These are phyloP conservation scores for Hyperoplus lanceolatus DNA, from an alignment of 2,797 vertebrate genomes.

Conservation along the genomic window DNA sequence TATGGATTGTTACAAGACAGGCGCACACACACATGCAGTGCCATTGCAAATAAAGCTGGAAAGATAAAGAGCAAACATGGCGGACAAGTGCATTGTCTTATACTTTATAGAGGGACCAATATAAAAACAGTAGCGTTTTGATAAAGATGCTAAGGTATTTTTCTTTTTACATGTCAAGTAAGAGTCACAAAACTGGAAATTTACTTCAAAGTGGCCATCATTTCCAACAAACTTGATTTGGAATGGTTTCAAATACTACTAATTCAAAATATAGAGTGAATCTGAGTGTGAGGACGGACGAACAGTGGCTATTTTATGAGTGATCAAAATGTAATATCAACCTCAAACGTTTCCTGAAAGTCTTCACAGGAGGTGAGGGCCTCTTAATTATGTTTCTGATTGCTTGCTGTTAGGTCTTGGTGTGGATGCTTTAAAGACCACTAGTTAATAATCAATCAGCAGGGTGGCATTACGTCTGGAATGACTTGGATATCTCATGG, in stretches of 20 bases:
- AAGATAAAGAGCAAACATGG: conserved; percentile 32
- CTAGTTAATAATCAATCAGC: conserved; percentile 42
- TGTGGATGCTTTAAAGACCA: conserved; percentile 30
- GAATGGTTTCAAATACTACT: conserved; percentile 25
- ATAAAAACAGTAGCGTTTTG: conserved; percentile 31
- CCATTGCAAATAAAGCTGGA: conserved; percentile 16
- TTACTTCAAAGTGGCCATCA: conserved; percentile 15
- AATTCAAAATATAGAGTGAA: conserved; percentile 37
- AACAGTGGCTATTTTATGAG: conserved; percentile 29
- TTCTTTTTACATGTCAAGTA: conserved; percentile 30
- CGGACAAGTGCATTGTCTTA: neutral
- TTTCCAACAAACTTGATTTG: conserved; percentile 30
- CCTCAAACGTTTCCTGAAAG: conserved; percentile 37
- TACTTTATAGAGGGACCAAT: conserved; percentile 15
- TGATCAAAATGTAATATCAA: conserved; percentile 46
- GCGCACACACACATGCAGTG: neutral
- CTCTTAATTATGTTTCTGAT: conserved; percentile 5
- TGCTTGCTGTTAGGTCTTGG: conserved; percentile 29
- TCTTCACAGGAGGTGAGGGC: conserved; percentile 17
- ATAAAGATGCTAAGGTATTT: conserved; percentile 23
- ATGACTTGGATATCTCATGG: conserved; percentile 24
- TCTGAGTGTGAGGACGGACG: conserved; percentile 9
- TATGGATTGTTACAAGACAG: conserved; percentile 57
- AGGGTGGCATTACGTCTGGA: conserved; percentile 30
- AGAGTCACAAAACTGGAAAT: conserved; percentile 29